phyloP scores from a whole-genome alignment of 2,113 vertebrate genomes.

The Chloropsis cyanopogon region DNA sequence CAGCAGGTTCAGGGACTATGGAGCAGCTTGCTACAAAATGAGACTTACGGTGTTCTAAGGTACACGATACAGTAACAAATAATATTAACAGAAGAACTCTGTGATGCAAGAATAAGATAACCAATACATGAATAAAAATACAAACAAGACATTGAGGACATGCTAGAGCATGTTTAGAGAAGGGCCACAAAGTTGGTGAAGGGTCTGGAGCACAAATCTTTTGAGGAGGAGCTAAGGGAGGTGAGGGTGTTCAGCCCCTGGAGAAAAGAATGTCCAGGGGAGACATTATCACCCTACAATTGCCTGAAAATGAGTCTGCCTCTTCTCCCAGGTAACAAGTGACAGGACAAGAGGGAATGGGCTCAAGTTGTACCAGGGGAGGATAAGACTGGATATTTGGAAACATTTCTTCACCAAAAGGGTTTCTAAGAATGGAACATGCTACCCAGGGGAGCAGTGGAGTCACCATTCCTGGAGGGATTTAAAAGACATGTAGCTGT shows the following conservation, averaged over 20 bases:
- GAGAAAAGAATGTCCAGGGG: background rate
- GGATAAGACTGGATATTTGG: background rate
- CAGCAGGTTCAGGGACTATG: background rate
- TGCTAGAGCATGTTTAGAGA: background rate
- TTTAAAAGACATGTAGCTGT: background rate
- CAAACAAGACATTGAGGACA: background rate
- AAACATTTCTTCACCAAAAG: background rate
- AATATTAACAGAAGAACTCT: no score
- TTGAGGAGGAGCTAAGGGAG: background rate
- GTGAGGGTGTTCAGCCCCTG: background rate
- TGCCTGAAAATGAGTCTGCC: background rate
- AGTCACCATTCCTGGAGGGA: background rate
- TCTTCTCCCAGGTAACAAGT: background rate
- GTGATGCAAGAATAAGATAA: background rate
- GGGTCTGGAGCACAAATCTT: background rate
- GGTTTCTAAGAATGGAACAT: background rate
- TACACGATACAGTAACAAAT: background rate
- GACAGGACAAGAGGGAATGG: background rate
- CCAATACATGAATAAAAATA: background rate
- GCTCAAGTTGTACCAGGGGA: background rate
- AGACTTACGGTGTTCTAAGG: background rate
- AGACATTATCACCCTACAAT: background rate
- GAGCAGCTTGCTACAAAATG: background rate
- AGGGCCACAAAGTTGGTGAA: background rate
- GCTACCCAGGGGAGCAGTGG: rapidly evolving